Percentiles rank a stretch among this genome's conserved stretches.
phyloP scores from a whole-genome alignment of 2,113 vertebrate species.

The Blennius ocellaris region DNA sequence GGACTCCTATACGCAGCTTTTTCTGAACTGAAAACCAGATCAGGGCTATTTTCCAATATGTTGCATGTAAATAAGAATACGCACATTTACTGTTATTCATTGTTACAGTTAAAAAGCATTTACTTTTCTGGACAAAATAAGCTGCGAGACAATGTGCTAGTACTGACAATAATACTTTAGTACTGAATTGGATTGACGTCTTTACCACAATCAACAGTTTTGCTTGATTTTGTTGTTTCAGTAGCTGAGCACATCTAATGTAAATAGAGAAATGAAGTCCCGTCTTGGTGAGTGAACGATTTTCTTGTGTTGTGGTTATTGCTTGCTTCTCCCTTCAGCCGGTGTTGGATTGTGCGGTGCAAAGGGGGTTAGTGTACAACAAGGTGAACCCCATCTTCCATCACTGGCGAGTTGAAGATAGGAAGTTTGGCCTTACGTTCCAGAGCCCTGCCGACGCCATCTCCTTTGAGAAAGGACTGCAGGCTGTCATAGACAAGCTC shows the following conservation, averaged over 20 bases:
- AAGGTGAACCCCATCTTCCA: constrained; percentile 96
- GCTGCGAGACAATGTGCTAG: too few species aligned
- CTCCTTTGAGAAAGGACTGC: constrained; percentile 90
- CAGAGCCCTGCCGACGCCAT: constrained; percentile 92
- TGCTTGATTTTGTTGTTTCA: too few species aligned
- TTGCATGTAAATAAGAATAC: too few species aligned
- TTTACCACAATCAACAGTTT: too few species aligned
- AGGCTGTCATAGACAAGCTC: constrained; percentile 87
- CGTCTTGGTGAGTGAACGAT: constrained; percentile 5
- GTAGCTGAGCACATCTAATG: too few species aligned
- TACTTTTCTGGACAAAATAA: too few species aligned
- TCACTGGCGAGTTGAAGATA: constrained; percentile 92
- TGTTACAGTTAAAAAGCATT: too few species aligned
- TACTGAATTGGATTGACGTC: background rate
- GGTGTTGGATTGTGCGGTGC: constrained; percentile 89
- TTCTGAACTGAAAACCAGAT: too few species aligned
- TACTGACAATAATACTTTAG: background rate
- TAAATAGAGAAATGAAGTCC: too few species aligned
- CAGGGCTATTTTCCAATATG: too few species aligned
- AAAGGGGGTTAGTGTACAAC: constrained; percentile 91
- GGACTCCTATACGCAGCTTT: too few species aligned
- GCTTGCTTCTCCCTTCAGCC: constrained; percentile 78
- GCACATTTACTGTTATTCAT: too few species aligned
- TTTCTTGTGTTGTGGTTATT: constrained; percentile 1
- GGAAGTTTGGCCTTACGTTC: constrained; percentile 93